A percentile compares a stretch with the other conserved stretches of the same genome.
These are phyloP conservation scores for Apomyelois bistriatella DNA, from an alignment of 2,888 invertebrate genomes.

Conservation along the genomic window DNA sequence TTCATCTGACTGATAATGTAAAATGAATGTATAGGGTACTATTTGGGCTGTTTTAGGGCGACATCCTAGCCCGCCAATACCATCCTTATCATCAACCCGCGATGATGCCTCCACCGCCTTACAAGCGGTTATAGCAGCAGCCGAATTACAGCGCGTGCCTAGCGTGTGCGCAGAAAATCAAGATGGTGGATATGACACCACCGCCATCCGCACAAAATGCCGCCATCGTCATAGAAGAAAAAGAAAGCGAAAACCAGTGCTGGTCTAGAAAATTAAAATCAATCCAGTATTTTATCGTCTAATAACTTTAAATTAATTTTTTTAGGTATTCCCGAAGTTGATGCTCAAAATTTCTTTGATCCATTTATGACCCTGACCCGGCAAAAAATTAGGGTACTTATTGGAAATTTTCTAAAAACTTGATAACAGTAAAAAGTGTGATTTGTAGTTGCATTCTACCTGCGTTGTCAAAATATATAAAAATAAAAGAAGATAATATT, in stretches of 20 bases:
- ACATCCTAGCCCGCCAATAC: conserved; percentile 70
- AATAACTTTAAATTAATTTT: conserved; percentile 19
- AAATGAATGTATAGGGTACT: conserved; percentile 69
- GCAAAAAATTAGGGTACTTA: conserved; percentile 39
- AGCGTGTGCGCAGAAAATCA: conserved; percentile 26
- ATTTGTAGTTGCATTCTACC: conserved; percentile 41
- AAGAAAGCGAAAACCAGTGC: conserved; percentile 65
- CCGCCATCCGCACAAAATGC: conserved; percentile 33
- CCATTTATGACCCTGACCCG: conserved; percentile 33
- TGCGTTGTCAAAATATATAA: conserved; percentile 24
- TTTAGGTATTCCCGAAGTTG: conserved; percentile 17
- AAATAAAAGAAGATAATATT: conserved; percentile 2
- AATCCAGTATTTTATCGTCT: conserved; percentile 28
- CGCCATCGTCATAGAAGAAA: conserved; percentile 51
- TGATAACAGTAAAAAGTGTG: conserved; percentile 53
- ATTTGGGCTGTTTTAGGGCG: conserved; percentile 71
- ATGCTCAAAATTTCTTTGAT: conserved; percentile 45
- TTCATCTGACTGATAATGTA: conserved; percentile 23
- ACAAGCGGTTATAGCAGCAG: conserved; percentile 75
- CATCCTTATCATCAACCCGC: conserved; percentile 73
- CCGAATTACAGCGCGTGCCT: conserved; percentile 27
- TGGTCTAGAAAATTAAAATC: conserved; percentile 47
- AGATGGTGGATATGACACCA: conserved; percentile 27
- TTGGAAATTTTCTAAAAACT: conserved; percentile 30
- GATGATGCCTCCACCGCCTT: conserved; percentile 54